Conservation (phyloP, 64 coral and sea anemone genomes). For the Catalaphyllia jardinei region DNA sequence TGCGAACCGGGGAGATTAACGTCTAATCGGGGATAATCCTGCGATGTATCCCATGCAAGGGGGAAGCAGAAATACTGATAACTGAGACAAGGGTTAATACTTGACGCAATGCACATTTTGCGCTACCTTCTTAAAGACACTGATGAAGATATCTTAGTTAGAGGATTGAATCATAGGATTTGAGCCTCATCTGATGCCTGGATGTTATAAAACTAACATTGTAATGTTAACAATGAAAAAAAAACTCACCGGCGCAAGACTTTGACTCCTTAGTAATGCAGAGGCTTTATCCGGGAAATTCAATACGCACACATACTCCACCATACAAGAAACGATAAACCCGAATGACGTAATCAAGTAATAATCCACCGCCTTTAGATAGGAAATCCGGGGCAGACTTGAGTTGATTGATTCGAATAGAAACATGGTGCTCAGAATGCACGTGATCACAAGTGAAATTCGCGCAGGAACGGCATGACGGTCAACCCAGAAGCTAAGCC, state of each 20-base stretch:
- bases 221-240: not conserved
- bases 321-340: conserved; percentile 81
- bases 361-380: conserved; percentile 87
- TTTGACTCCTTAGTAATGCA: conserved; percentile 30
- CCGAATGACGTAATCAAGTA: conserved; percentile 82
- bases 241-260: conserved; percentile 22
- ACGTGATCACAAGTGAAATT: conserved; percentile 83
- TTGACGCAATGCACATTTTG: too few species aligned
- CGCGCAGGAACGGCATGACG: conserved; percentile 82
- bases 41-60: too few species aligned
- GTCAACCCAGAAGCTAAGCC: conserved; percentile 93
- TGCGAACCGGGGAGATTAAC: too few species aligned
- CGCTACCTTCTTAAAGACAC: too few species aligned
- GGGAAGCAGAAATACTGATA: too few species aligned
- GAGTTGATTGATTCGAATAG: conserved; percentile 87
- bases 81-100: too few species aligned
- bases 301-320: conserved; percentile 84
- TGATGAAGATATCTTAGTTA: too few species aligned
- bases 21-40: too few species aligned
- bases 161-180: too few species aligned
- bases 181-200: too few species aligned
- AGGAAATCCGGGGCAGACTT: conserved; percentile 80
- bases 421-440: conserved; percentile 90
- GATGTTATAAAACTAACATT: not conserved
- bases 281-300: conserved; percentile 61